Percentiles rank a stretch among this genome's conserved stretches.
Conservation (phyloP, 1,140 invertebrate species). For the Helicoverpa armigera region DNA sequence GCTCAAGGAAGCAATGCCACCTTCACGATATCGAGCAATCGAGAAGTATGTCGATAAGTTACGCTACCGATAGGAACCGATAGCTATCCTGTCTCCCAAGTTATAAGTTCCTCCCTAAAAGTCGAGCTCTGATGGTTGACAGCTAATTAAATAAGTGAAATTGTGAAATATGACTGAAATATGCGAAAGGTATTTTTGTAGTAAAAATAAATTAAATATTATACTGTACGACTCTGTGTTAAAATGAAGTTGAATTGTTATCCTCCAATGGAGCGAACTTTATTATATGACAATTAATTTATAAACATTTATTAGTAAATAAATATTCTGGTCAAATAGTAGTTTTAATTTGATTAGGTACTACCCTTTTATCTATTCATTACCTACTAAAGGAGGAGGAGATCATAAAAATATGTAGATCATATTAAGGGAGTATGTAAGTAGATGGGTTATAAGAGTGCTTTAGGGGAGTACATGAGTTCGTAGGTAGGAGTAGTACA, state of each 20-base stretch:
- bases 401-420: too few relatives aligned
- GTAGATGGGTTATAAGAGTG: too few relatives aligned
- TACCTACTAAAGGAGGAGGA: too few relatives aligned
- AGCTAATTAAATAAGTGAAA: neutral
- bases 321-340: slow-evolving; percentile 37
- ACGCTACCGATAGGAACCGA: slow-evolving; percentile 64
- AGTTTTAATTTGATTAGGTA: slow-evolving; percentile 2
- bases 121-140: neutral
- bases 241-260: slow-evolving; percentile 58
- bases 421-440: too few relatives aligned
- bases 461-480: too few relatives aligned
- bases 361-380: too few relatives aligned
- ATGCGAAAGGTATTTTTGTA: slow-evolving; percentile 79
- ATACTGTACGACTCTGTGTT: slow-evolving; percentile 13
- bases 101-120: neutral
- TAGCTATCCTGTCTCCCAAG: slow-evolving; percentile 1
- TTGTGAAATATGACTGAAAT: slow-evolving; percentile 68
- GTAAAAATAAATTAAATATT: slow-evolving; percentile 42
- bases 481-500: too few relatives aligned
- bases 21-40: slow-evolving; percentile 89
- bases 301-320: slow-evolving; percentile 60
- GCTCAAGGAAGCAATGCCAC: slow-evolving; percentile 89
- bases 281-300: slow-evolving; percentile 51
- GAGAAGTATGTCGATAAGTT: slow-evolving; percentile 87
- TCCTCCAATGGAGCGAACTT: slow-evolving; percentile 67